Base-by-base conservation (phyloP, 2,797 vertebrate genomes). In the Phoeniculus purpureus region DNA sequence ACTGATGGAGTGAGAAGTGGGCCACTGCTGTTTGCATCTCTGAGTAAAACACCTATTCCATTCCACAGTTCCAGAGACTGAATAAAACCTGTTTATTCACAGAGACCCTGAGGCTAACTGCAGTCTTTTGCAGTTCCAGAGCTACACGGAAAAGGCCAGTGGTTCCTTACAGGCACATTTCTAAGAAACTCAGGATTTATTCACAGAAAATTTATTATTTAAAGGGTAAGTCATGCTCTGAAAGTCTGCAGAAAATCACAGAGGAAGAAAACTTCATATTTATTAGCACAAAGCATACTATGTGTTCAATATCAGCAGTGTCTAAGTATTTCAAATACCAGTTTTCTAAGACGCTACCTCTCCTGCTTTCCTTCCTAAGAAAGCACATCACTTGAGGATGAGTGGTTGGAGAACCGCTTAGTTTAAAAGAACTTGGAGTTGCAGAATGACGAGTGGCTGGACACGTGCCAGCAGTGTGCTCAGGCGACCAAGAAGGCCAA, bases 101-200 rank as follows among this genome's bases (percentile, higher is more conserved):
- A 94, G 56, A 84, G 25, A n/a, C 50, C 70, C 87, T 65, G n/a
- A 62, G 81, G 88, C 68, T 85, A 66, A 40, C 50, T 77, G n/a
- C 29, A 82, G n/a, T 43, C 47, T 89, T 94, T 85, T 61, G 87
- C 64, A 70, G 64, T 78, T 89, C 25, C 60, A 83, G 65, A 92
- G 43, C 8, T 37, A 67, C 4, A 3, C 22, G 4, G n/a, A 86
- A 95, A 94, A 94, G 76, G 79, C 32, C 90, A 79, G 0, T 81
- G 16, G 75, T 40, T 87, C 84, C 81, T 79, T 37, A 51, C 78
- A 74, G 94, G 76, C 84, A 92, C 19, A 62, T 85, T 83, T 90
- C 40, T 90, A 92, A 94, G 72, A 87, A 77, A 89, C 14, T 74
- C 13, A 34, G 19, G 45, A 92, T 55, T 84, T 72, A 78, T 67